Evolutionary conservation across 2,888 invertebrate species (phyloP), one percentile per base, ranked within the genome.

Genomic region (Dorcus hopei): DNA sequence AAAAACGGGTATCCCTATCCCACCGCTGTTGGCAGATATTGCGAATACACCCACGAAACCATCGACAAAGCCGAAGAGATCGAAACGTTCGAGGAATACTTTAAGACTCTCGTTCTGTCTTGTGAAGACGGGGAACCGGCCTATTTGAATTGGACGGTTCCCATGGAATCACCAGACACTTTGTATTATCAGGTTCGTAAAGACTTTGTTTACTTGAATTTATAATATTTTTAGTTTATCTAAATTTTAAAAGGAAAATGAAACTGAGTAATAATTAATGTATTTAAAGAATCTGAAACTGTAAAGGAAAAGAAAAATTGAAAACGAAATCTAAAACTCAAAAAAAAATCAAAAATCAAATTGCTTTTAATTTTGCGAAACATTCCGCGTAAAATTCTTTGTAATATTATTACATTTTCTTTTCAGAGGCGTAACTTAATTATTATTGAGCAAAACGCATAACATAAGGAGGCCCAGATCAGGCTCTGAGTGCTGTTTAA

Each of bases 31-130:
- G 94, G 94, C 1, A 86, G 91, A 7, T 92, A 92, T 74, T 95
- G 95, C 77, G 93, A 94, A 74, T 95, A 92, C 90, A 84, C 85
- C 0, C 93, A 93, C 79, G 89, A 87, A 72, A 87, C 87, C 0
- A 80, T 87, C 0, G 94, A 95, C 79, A 87, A 84, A 72, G 87
- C 91, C 2, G 80, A 82, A 2, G 83, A 85, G 53, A 87, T 86
- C 0, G 87, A 87, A 60, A 89, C 90, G 0, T 94, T 95, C 72
- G 87, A 88, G 64, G 87, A 87, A 9, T 95, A 88, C 78, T 85
- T 87, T 79, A 82, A 85, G 66, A 93, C 93, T 0, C 79, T 95
- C 51, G 82, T 85, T 65, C 80, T 92, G 67, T 86, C 87, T 62
- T 95, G 95, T 71, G 86, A 87, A 38, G 82, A 85, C 1, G 93